A percentile compares a stretch with the other conserved stretches of the same genome.
Conservation (phyloP, 2,797 vertebrate genomes). For the Atherinosoma microstoma region DNA sequence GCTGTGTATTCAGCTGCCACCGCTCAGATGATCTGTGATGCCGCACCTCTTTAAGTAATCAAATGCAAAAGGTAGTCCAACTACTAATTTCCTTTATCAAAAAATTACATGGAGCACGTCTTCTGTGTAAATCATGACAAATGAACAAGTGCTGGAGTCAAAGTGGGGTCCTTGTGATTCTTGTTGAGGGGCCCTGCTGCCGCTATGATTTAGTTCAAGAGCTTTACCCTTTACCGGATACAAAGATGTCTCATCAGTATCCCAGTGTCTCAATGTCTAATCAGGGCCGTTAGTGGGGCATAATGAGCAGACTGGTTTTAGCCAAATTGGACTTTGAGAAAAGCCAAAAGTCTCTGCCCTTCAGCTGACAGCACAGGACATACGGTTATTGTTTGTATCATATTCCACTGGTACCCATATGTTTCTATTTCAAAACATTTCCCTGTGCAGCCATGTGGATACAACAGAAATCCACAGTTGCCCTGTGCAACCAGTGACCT, state of each 20-base stretch:
- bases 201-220: slow-evolving; percentile 48
- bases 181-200: slow-evolving; percentile 47
- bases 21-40: slow-evolving; percentile 64
- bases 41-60: slow-evolving; percentile 58
- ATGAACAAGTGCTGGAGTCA: slow-evolving; percentile 35
- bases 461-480: slow-evolving; percentile 14
- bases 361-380: slow-evolving; percentile 10
- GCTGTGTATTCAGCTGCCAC: slow-evolving; percentile 62
- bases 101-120: slow-evolving; percentile 29
- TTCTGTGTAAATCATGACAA: slow-evolving; percentile 54
- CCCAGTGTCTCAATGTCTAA: slow-evolving; percentile 39
- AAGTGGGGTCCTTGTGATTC: slow-evolving; percentile 40
- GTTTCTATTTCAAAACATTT: slow-evolving; percentile 18
- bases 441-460: slow-evolving; percentile 15
- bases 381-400: slow-evolving; percentile 15
- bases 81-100: slow-evolving; percentile 55
- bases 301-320: slow-evolving; percentile 14
- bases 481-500: slow-evolving; percentile 36
- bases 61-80: slow-evolving; percentile 47
- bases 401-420: slow-evolving; percentile 2
- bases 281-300: slow-evolving; percentile 46
- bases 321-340: slow-evolving; percentile 36
- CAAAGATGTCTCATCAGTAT: slow-evolving; percentile 51
- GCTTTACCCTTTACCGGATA: slow-evolving; percentile 51
- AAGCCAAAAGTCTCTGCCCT: slow-evolving; percentile 29